A percentile compares a stretch with the other conserved stretches of the same genome.
phyloP scores from a whole-genome alignment of 2,888 invertebrate genomes.

The Pharmacophagus antenor region DNA sequence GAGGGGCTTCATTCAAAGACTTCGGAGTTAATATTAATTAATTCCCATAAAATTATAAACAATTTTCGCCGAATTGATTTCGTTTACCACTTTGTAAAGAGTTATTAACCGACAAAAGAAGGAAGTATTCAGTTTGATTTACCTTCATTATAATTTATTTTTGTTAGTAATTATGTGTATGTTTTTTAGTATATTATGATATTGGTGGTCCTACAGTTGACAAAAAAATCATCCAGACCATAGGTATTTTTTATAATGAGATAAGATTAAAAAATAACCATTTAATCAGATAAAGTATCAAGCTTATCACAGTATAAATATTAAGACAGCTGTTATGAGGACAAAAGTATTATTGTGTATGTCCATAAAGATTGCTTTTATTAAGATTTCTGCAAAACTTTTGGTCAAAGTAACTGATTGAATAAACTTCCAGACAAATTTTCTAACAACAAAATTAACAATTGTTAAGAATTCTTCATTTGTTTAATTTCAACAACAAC shows the following conservation, averaged over 20 bases:
- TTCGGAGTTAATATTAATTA: conserved; percentile 27
- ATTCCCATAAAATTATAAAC: conserved; percentile 25
- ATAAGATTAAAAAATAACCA: no score
- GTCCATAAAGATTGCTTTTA: conserved; percentile 13
- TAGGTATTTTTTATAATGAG: background rate
- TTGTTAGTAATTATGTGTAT: no score
- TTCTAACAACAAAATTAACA: conserved; percentile 15
- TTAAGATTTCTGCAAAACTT: conserved; percentile 15
- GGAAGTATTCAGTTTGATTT: no score
- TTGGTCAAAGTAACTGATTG: conserved; percentile 22
- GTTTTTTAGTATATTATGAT: no score
- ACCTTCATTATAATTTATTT: no score
- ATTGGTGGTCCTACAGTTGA: no score
- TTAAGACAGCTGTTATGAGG: conserved; percentile 28
- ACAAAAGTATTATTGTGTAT: conserved; percentile 27
- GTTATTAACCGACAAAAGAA: no score
- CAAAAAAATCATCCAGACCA: no score
- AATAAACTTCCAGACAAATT: conserved; percentile 21
- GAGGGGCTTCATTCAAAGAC: conserved; percentile 19
- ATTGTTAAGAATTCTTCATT: conserved; percentile 17
- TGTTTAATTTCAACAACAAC: conserved; percentile 20
- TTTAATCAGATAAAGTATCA: no score
- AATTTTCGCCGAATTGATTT: conserved; percentile 20
- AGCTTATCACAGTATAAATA: conserved; percentile 23
- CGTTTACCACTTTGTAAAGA: conserved; percentile 21